phyloP scores from a whole-genome alignment of 2,113 vertebrate genomes.

The Mus musculus region DNA sequence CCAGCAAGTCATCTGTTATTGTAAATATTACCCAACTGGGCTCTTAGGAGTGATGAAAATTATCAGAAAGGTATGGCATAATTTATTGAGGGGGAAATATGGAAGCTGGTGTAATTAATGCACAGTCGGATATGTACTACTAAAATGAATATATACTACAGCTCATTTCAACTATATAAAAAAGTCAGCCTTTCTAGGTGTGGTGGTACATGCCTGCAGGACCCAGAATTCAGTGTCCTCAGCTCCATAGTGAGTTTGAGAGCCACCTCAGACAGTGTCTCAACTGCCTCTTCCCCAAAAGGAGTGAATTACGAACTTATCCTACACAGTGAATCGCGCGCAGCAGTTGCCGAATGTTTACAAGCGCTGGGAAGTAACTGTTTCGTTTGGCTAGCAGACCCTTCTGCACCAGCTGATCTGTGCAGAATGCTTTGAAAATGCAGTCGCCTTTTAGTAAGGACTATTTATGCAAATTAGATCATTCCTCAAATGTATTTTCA shows the following conservation, averaged over 20 bases:
- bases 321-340: background rate
- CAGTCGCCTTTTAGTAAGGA: slow-evolving; percentile 49
- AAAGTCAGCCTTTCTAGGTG: background rate
- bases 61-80: background rate
- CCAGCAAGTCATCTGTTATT: background rate
- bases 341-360: background rate
- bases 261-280: background rate
- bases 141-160: background rate
- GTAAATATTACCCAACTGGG: background rate
- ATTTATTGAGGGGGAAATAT: background rate
- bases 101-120: background rate
- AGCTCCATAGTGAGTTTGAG: background rate
- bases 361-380: background rate
- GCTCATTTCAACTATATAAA: too few relatives aligned
- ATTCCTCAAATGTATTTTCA: slow-evolving; percentile 43
- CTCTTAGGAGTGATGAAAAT: background rate
- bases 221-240: background rate
- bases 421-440: slow-evolving; percentile 49
- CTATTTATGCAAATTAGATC: slow-evolving; percentile 21
- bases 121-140: background rate
- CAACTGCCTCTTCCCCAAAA: background rate
- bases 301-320: background rate
- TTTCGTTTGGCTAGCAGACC: background rate
- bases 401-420: slow-evolving; percentile 20
- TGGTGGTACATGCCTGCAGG: background rate